These are phyloP conservation scores for Sebastolobus alascanus DNA, from an alignment of 2,797 vertebrate genomes.

Conservation along the genomic window DNA sequence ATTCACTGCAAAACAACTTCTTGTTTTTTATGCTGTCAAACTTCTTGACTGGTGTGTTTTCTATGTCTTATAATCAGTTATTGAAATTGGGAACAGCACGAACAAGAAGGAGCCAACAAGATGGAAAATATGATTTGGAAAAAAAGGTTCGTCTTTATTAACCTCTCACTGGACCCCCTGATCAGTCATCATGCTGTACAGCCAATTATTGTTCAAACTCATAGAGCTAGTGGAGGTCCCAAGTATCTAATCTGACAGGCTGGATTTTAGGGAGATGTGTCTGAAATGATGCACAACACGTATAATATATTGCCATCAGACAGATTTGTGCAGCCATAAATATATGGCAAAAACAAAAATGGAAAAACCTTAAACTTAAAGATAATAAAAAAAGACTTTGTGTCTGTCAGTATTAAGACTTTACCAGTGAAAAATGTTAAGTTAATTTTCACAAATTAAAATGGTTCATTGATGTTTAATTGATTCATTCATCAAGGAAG, in stretches of 20 bases:
- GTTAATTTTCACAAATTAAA: background rate
- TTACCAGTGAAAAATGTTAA: background rate
- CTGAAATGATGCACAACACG: background rate
- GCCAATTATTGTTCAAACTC: background rate
- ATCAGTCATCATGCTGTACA: background rate
- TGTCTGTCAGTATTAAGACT: background rate
- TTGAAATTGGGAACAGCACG: background rate
- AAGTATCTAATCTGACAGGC: too few species aligned
- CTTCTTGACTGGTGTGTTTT: background rate
- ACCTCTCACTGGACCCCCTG: background rate
- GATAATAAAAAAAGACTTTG: background rate
- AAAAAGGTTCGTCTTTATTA: background rate
- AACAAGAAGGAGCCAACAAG: too few species aligned
- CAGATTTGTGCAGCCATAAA: background rate
- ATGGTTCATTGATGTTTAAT: background rate
- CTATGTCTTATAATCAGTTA: background rate
- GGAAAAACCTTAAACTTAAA: background rate
- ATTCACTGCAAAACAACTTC: background rate
- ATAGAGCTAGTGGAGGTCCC: background rate
- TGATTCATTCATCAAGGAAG: background rate
- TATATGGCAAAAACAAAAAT: background rate
- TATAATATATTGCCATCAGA: background rate
- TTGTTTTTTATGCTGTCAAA: background rate
- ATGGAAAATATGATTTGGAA: background rate
- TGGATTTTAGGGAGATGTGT: background rate